Base-by-base conservation (phyloP, 2,797 vertebrate genomes). In the Cynopterus sphinx region DNA sequence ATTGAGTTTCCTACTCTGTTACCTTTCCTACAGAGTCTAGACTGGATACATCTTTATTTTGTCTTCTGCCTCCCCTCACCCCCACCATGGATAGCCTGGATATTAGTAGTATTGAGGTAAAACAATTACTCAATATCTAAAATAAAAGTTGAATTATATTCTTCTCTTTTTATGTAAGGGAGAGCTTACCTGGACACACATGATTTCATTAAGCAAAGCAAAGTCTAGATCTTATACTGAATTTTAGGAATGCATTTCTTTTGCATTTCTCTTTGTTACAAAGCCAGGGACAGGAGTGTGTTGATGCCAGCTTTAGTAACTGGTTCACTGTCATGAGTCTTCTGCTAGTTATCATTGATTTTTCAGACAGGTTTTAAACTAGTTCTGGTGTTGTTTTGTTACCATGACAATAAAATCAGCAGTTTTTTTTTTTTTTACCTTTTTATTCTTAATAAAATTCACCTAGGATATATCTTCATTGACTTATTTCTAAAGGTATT, bases 51-150 rank as follows among this genome's bases (percentile, higher is more conserved):
- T 7, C 24, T 83, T 36, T 59, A 75, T 46, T 31, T 84, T 73
- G 28, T 84, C 21, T 55, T 26, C 39, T 49, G 17, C 3, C 6
- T 2, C 31, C 6, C 6, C 5, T 15, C 4, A 39, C 13, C 2
- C 0, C 21, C 22, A 31, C 10, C 0, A 49, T 26, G 0, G 6
- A 11, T 0, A 26, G 21, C 6, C 31, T 22, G 1, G 15, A 26
- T 55, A 57, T 86, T 85, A 67, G 10, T 78, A n/a, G 9, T 36
- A 82, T 17, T 55, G 51, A 78, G 21, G 79, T 46, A 6, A 82
- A 53, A 65, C 3, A 7, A 22, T 87, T 24, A 65, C 4, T 67
- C 92, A 92, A 1, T 33, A 21, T 87, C 4, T 55, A 49, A 86
- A 71, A 13, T 61, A 70, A 91, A 74, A 49, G 6, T 33, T 77